Conservation (phyloP, 2,888 invertebrate species). For the Pandemis heparana region DNA sequence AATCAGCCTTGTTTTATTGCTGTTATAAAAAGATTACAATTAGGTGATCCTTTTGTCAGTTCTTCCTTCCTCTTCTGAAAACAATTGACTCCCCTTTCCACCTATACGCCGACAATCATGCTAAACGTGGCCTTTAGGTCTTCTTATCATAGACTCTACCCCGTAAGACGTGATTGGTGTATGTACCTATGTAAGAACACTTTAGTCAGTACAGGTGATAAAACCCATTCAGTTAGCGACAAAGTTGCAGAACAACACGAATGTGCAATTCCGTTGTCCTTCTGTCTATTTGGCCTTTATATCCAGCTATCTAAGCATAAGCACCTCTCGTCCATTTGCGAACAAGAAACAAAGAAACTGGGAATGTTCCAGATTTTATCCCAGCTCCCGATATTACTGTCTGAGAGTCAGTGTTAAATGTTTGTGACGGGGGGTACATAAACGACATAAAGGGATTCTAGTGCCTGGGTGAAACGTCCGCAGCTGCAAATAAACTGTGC, state of each 20-base stretch:
- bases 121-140: too few relatives aligned
- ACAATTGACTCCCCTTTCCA: too few relatives aligned
- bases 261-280: slow-evolving; percentile 27
- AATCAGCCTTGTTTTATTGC: too few relatives aligned
- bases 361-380: slow-evolving; percentile 59
- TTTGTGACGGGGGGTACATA: slow-evolving; percentile 61
- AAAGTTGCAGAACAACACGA: slow-evolving; percentile 35
- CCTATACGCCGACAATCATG: too few relatives aligned
- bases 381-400: slow-evolving; percentile 64
- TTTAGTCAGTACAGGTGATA: slow-evolving; percentile 15
- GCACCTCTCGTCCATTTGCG: slow-evolving; percentile 47
- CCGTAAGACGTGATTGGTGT: not conserved
- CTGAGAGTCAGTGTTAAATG: slow-evolving; percentile 72
- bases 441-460: slow-evolving; percentile 62
- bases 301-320: slow-evolving; percentile 43
- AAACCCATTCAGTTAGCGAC: slow-evolving; percentile 5
- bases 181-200: too few relatives aligned
- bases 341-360: slow-evolving; percentile 54
- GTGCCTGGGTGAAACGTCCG: slow-evolving; percentile 45
- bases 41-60: too few relatives aligned
- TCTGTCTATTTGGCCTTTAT: slow-evolving; percentile 32
- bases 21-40: too few relatives aligned
- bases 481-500: slow-evolving; percentile 56
- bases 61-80: too few relatives aligned
- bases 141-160: too few relatives aligned